Percentiles rank a stretch among this genome's conserved stretches.
Conservation (phyloP, 2,797 vertebrate genomes). For the Chromobotia macracanthus region DNA sequence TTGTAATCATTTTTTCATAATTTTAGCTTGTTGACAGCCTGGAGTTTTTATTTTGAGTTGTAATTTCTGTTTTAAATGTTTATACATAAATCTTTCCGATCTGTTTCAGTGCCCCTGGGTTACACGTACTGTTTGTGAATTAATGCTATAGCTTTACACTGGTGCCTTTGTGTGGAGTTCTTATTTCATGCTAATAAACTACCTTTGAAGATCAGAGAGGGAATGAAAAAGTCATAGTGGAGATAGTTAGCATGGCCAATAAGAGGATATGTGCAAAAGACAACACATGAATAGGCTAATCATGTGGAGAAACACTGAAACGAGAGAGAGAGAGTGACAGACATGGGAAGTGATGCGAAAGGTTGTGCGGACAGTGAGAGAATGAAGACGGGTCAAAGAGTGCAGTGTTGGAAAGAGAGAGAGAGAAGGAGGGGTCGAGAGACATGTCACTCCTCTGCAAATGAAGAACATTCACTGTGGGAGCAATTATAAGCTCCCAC, state of each 20-base stretch:
- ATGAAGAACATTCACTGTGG: conserved; percentile 51
- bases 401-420: too few relatives aligned
- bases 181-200: conserved; percentile 16
- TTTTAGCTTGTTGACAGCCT: too few relatives aligned
- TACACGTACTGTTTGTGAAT: too few relatives aligned
- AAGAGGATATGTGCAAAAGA: conserved; percentile 26
- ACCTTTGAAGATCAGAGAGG: too few relatives aligned
- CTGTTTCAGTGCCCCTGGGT: too few relatives aligned
- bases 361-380: conserved; percentile 58
- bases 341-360: conserved; percentile 45
- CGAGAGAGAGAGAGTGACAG: conserved; percentile 1
- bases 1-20: too few relatives aligned
- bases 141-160: background rate
- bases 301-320: conserved; percentile 1
- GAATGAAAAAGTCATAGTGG: background rate
- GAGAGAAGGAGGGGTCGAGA: conserved; percentile 20
- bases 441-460: conserved; percentile 55
- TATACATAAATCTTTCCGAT: too few relatives aligned
- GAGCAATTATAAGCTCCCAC: conserved; percentile 50
- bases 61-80: too few relatives aligned
- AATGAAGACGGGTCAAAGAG: conserved; percentile 51
- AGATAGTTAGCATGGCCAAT: conserved; percentile 38
- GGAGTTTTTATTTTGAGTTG: too few relatives aligned
- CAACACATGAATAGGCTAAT: conserved; percentile 4
- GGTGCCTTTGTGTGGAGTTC: background rate